A percentile compares a stretch with the other conserved stretches of the same genome.
phyloP scores from a whole-genome alignment of 2,113 vertebrate genomes.

The Gambusia affinis region DNA sequence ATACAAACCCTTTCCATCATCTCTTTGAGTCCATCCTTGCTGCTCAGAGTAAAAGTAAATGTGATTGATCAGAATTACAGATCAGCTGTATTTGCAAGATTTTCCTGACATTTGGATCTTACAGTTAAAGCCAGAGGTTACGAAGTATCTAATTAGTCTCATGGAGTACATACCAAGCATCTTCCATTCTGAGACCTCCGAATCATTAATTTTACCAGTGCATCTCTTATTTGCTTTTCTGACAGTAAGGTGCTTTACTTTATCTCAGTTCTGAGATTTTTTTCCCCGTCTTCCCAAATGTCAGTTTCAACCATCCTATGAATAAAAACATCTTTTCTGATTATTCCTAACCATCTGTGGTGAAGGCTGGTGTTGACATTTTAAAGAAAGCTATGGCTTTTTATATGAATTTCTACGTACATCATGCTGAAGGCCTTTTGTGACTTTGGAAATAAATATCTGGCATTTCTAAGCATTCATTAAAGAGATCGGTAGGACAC shows the following conservation, averaged over 20 bases:
- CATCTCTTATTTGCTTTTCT: too few relatives aligned
- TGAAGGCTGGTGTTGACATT: background rate
- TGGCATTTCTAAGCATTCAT: background rate
- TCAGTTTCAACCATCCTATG: background rate
- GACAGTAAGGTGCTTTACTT: too few relatives aligned
- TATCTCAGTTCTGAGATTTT: background rate
- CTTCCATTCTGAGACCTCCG: background rate
- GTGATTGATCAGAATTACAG: background rate
- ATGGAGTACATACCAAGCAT: background rate
- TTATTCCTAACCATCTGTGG: background rate
- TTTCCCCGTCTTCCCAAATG: background rate
- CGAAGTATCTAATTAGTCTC: background rate
- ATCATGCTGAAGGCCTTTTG: background rate
- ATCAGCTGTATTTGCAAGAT: background rate
- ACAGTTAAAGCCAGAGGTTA: background rate
- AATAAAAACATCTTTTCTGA: background rate
- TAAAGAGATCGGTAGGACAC: background rate
- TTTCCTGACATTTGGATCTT: background rate
- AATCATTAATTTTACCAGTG: background rate
- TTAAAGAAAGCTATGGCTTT: background rate
- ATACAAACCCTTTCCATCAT: too few relatives aligned
- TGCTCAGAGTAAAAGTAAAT: background rate
- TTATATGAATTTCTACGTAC: background rate
- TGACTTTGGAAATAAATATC: background rate
- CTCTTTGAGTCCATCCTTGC: too few relatives aligned